phyloP scores from a whole-genome alignment of 2,797 vertebrate species.

The Pampus argenteus region DNA sequence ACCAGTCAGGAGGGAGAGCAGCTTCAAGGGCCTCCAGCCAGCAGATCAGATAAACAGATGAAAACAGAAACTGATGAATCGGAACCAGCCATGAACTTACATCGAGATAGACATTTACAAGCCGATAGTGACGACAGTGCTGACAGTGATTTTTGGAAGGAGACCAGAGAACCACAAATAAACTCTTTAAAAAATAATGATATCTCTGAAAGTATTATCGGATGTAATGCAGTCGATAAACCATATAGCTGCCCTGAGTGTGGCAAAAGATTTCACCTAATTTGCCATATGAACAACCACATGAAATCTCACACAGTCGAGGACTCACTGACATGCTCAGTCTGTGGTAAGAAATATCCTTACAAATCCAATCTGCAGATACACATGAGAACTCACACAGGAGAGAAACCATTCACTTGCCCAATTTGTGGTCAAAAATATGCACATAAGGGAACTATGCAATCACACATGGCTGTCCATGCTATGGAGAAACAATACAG shows the following conservation, averaged over 20 bases:
- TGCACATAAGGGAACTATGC: not conserved
- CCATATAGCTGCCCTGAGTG: slow-evolving; percentile 8
- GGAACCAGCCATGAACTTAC: not conserved
- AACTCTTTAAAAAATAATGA: not conserved
- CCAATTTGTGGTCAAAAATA: not conserved
- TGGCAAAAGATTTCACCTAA: not conserved
- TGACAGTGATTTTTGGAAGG: slow-evolving; percentile 5
- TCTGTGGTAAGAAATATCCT: not conserved
- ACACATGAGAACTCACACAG: not conserved
- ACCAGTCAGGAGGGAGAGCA: not conserved
- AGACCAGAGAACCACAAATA: not conserved
- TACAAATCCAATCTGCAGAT: not conserved
- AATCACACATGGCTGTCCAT: slow-evolving; percentile 1
- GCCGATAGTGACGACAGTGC: not conserved
- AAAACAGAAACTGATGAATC: slow-evolving; percentile 1
- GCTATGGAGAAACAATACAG: not conserved
- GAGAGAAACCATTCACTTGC: slow-evolving; percentile 6
- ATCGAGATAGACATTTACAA: not conserved
- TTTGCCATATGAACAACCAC: not conserved
- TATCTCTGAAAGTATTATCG: not conserved
- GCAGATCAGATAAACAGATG: not conserved
- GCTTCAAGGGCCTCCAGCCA: not conserved
- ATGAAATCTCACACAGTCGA: not conserved
- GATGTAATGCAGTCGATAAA: not conserved
- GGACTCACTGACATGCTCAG: not conserved